Evolutionary conservation across 2,888 invertebrate genomes (phyloP), one percentile per base, ranked within the genome.

Genomic region (Cosmia trapezina): DNA sequence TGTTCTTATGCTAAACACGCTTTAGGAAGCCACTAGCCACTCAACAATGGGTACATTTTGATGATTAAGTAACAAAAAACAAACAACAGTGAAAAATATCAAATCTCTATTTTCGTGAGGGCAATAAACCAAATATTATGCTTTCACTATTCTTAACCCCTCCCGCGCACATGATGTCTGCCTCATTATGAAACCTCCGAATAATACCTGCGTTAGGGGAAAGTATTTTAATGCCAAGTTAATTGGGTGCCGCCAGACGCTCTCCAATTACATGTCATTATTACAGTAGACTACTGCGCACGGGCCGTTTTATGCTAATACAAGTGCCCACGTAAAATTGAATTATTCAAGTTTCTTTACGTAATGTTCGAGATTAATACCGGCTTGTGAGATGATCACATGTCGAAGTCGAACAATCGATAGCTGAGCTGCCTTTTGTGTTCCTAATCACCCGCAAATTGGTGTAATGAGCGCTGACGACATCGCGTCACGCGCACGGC

Each of bases 171-270:
- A 89, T 91, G 88, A 90, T 91, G 89, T 91, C 85, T 73, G 84
- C 73, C 86, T 89, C 88, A 89, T 81, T 91, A 91, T 87, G 86
- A 89, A 89, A 89, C 87, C 83, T 88, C 86, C 86, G 83, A 90
- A 91, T 88, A 91, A 88, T 87, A 90, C 90, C 87, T 86, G 85
- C 85, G 88, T 89, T 89, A 87, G 89, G 90, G 90, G 92, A 93
- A 93, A 93, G 93, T 91, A 89, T 88, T 88, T 86, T 89, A 90
- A 91, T 90, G 86, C 84, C 74, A 87, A 91, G 76, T 89, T 92
- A 91, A 92, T 92, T 91, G 90, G 87, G 86, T 83, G 83, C 78
- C 84, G 86, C 82, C 84, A 80, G 85, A 83, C 87, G 85, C 83
- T 88, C 85, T 85, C 85, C 89, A 91, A 92, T 91, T 92, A 91